phyloP scores from a whole-genome alignment of 2,113 vertebrate genomes.

The Brachypodius melanocephalos region DNA sequence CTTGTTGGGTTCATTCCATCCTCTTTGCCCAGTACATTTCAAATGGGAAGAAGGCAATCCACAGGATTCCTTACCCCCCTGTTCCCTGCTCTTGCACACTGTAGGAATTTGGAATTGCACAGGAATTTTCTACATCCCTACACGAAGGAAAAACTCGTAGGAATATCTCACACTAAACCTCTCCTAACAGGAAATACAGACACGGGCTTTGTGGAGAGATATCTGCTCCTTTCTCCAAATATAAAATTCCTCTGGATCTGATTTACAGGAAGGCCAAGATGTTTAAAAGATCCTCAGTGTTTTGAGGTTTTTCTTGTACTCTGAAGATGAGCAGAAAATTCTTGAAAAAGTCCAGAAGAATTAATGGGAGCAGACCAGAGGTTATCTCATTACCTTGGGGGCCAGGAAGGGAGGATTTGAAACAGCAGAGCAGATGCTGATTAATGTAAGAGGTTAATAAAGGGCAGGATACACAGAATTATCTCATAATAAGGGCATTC shows the following conservation, averaged over 20 bases:
- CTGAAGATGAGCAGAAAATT: not conserved
- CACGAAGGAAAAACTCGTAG: not conserved
- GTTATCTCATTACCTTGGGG: slow-evolving; percentile 41
- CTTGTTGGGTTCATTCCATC: not conserved
- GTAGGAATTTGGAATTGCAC: not conserved
- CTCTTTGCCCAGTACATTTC: not conserved
- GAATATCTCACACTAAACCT: not conserved
- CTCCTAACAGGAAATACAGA: not conserved
- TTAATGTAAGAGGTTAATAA: slow-evolving; percentile 56
- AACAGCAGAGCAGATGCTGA: slow-evolving; percentile 23
- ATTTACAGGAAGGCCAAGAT: not conserved
- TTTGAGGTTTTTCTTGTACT: not conserved
- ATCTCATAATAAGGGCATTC: not conserved
- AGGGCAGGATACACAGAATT: slow-evolving; percentile 33
- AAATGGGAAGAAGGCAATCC: not conserved
- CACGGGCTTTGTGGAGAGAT: not conserved
- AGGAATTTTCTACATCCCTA: not conserved
- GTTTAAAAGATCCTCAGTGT: not conserved
- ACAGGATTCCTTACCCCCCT: not conserved
- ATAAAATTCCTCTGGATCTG: not conserved
- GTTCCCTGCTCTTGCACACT: not conserved
- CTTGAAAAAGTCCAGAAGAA: not conserved
- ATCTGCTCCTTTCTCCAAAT: not conserved
- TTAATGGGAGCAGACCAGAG: slow-evolving; percentile 7
- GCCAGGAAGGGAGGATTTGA: slow-evolving; percentile 13